Evolutionary conservation across 2,888 invertebrate species (phyloP).

Genomic region (Ceriagrion tenellum): DNA sequence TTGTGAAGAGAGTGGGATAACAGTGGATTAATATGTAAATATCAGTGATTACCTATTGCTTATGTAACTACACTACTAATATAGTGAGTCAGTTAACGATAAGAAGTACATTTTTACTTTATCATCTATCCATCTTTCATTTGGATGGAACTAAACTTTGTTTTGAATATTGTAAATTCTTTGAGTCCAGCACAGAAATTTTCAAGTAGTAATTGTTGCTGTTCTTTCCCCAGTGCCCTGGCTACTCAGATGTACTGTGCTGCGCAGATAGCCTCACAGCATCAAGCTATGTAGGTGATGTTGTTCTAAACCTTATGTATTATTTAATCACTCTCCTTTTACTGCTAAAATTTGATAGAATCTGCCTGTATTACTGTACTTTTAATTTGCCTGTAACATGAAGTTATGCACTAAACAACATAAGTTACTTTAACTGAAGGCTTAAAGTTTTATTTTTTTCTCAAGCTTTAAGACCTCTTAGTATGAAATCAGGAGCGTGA

Average conservation of each 20-base stretch:
- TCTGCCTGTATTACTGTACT: slow-evolving; percentile 46
- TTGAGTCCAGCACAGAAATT: slow-evolving; percentile 68
- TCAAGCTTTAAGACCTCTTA: slow-evolving; percentile 69
- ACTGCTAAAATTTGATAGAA: slow-evolving; percentile 53
- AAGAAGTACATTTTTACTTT: slow-evolving; percentile 36
- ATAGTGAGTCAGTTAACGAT: slow-evolving; percentile 29
- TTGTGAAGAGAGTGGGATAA: slow-evolving; percentile 62
- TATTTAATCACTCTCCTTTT: slow-evolving; percentile 58
- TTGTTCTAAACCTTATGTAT: slow-evolving; percentile 68
- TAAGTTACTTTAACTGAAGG: slow-evolving; percentile 71
- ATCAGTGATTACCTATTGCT: background rate
- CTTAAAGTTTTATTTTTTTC: slow-evolving; percentile 71
- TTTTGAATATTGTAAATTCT: slow-evolving; percentile 54
- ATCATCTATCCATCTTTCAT: background rate
- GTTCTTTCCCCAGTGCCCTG: slow-evolving; percentile 93
- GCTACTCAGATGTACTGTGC: slow-evolving; percentile 97
- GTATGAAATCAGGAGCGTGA: slow-evolving; percentile 64
- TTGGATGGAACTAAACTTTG: slow-evolving; percentile 43
- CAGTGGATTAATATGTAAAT: background rate
- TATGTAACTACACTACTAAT: slow-evolving; percentile 25
- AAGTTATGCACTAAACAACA: slow-evolving; percentile 12
- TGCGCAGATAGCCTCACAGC: slow-evolving; percentile 94
- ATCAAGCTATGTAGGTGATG: slow-evolving; percentile 94
- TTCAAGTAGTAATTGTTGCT: slow-evolving; percentile 69
- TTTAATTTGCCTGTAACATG: slow-evolving; percentile 66